phyloP scores from a whole-genome alignment of 2,113 vertebrate genomes.

The Tetrao urogallus region DNA sequence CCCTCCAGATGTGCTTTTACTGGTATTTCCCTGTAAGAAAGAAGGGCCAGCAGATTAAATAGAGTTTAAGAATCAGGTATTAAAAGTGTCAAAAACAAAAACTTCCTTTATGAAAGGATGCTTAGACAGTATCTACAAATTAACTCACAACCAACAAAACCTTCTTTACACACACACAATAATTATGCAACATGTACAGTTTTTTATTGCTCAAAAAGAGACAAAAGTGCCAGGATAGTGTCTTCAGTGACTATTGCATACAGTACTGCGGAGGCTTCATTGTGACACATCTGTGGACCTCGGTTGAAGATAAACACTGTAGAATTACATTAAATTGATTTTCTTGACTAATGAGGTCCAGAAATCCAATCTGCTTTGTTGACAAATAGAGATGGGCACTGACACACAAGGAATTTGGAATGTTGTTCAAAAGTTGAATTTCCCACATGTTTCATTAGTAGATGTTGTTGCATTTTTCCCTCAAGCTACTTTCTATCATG shows the following conservation, averaged over 20 bases:
- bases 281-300: fast-evolving
- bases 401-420: background rate
- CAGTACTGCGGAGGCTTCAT: fast-evolving
- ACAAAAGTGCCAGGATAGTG: background rate
- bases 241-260: background rate
- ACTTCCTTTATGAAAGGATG: background rate
- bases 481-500: background rate
- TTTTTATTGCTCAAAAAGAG: background rate
- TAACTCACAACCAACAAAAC: background rate
- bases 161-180: background rate
- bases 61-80: background rate
- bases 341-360: background rate
- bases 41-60: background rate
- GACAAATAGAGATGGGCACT: background rate
- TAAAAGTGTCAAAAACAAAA: background rate
- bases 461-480: background rate
- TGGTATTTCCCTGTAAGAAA: background rate
- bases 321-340: background rate
- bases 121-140: background rate
- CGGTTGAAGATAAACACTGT: background rate
- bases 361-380: background rate
- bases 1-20: background rate
- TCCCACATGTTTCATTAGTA: background rate
- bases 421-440: background rate
- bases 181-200: background rate